Evolutionary conservation across 2,113 vertebrate genomes (phyloP).

Genomic region (Gymnocephalus cernua): DNA sequence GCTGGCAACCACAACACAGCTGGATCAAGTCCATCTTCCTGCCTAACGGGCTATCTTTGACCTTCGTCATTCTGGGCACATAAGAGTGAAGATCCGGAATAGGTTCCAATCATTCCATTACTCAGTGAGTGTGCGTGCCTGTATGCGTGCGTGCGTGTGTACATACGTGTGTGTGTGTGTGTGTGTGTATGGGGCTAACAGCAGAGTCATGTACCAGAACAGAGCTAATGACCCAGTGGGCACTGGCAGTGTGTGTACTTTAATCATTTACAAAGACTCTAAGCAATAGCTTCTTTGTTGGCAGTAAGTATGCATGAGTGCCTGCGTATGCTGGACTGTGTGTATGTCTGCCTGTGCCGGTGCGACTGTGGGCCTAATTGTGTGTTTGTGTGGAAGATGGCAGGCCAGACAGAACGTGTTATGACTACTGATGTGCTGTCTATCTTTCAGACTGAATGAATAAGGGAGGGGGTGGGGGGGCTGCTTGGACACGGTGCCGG

Average conservation of each 20-base stretch:
- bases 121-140: conserved; percentile 15
- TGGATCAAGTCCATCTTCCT: conserved; percentile 23
- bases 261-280: conserved; percentile 68
- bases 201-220: conserved; percentile 71
- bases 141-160: conserved; percentile 11
- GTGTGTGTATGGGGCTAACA: conserved; percentile 52
- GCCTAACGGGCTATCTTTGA: conserved; percentile 8
- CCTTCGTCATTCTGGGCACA: not conserved
- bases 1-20: not conserved
- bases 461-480: conserved; percentile 8
- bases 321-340: conserved; percentile 26
- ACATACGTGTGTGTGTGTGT: conserved; percentile 24
- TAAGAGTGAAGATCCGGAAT: conserved; percentile 7
- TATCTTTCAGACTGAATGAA: conserved; percentile 70
- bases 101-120: conserved; percentile 54
- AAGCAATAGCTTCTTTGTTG: conserved; percentile 63
- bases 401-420: conserved; percentile 74
- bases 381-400: conserved; percentile 57
- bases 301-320: conserved; percentile 39
- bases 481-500: conserved; percentile 70
- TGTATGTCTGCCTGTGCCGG: conserved; percentile 29
- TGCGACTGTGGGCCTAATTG: conserved; percentile 57
- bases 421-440: conserved; percentile 77
- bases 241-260: conserved; percentile 58
- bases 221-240: conserved; percentile 66